These are phyloP conservation scores for Cepphus grylle DNA, from an alignment of 2,113 vertebrate genomes.

Conservation along the genomic window DNA sequence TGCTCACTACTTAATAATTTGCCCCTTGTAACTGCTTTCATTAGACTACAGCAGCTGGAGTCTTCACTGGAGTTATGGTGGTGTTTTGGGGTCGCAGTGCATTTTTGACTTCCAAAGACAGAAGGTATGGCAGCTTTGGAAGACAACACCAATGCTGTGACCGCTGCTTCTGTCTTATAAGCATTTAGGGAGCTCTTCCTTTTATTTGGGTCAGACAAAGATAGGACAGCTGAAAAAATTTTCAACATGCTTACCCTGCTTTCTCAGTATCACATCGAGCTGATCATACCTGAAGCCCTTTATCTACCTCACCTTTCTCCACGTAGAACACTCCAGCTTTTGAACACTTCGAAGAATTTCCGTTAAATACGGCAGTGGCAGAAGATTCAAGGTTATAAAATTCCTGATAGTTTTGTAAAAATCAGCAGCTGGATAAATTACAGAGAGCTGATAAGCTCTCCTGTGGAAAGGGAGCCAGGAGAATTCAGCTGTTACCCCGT, in stretches of 20 bases:
- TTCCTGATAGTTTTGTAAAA: background rate
- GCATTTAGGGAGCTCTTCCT: background rate
- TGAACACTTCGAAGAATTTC: background rate
- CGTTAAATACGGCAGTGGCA: background rate
- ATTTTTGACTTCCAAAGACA: background rate
- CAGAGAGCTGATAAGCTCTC: background rate
- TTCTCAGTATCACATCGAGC: background rate
- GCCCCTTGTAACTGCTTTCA: background rate
- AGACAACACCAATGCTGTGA: background rate
- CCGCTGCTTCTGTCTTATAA: background rate
- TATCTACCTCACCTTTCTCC: background rate
- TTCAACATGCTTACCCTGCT: background rate
- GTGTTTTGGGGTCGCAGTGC: background rate
- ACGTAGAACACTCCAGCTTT: background rate
- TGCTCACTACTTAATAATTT: background rate
- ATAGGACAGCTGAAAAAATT: conserved; percentile 3
- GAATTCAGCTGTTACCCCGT: background rate
- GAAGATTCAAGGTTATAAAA: background rate
- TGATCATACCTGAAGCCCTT: background rate
- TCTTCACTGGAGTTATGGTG: background rate
- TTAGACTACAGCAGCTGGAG: background rate
- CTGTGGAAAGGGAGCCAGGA: background rate
- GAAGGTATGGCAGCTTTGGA: background rate
- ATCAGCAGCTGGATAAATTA: background rate
- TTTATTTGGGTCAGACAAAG: conserved; percentile 31